Evolutionary conservation across 2,113 vertebrate genomes (phyloP), one percentile per base, ranked within the genome.

Genomic region (Hassar affinis): DNA sequence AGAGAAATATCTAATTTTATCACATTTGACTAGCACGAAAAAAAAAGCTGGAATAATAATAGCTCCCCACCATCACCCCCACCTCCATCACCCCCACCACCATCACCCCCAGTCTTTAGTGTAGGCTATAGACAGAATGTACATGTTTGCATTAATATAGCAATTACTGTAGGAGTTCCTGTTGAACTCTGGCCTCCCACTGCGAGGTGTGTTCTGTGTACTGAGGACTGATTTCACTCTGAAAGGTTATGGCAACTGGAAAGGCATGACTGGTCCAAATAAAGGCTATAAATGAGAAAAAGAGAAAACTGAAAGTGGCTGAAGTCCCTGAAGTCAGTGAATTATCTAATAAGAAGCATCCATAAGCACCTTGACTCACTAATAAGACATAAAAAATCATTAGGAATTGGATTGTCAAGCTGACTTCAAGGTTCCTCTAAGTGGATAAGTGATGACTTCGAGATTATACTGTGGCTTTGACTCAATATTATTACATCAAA

Each of bases 141-240:
- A 56, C 30, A 77, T 77, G 5, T 56, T 22, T 77, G 30, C 51
- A 77, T 77, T 20, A 56, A 56, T 56, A 77, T 35, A 56, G 74
- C 51, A 77, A 30, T 38, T 76, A 77, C 9, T 38, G 74, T 77
- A 56, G 52, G 52, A 77, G 74, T 77, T 77, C 52, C 17, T 56
- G 9, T 77, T 56, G 25, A 77, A 51, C 74, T 38, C 20, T 56
- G 74, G 14, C 74, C 74, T 77, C 49, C 51, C 74, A 54, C 25
- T 35, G 74, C 27, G 49, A 54, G 74, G 27, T 77, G 20, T 35
- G 51, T 76, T 54, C 51, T 20, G n/a, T 20, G 17, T 33, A 52
- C 17, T 20, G 72, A 76, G n/a, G 27, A 25, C 27, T 18, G 8
- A 52, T 52, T 56, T 38, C 51, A 56, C 74, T 56, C 51, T 76